A percentile compares a stretch with the other conserved stretches of the same genome.
Conservation (phyloP, 2,888 invertebrate species). For the Hetaerina titia region DNA sequence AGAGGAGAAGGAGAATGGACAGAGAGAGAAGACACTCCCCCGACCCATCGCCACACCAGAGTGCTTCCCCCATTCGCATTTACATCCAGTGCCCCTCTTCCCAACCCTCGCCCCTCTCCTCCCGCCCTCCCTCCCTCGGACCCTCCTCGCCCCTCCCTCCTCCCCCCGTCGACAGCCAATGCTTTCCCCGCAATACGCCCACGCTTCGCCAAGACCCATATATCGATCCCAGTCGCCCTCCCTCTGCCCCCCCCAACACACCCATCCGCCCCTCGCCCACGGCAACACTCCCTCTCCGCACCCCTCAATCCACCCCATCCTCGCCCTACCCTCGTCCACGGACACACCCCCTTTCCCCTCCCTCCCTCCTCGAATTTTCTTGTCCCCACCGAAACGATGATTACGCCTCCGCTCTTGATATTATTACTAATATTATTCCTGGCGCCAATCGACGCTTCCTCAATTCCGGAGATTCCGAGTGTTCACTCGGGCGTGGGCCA, state of each 20-base stretch:
- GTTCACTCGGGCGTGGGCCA: too few relatives aligned
- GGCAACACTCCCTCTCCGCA: not conserved
- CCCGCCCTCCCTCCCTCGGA: not conserved
- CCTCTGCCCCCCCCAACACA: not conserved
- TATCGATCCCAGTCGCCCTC: conserved; percentile 10
- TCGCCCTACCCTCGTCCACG: not conserved
- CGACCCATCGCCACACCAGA: not conserved
- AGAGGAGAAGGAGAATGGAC: not conserved
- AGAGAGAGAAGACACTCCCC: not conserved
- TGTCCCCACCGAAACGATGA: too few relatives aligned
- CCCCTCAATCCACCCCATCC: not conserved
- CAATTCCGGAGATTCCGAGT: too few relatives aligned
- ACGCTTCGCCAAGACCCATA: conserved; percentile 16
- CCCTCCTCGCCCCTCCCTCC: not conserved
- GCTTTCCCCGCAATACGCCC: not conserved
- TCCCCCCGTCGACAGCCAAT: conserved; percentile 17
- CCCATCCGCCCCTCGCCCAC: not conserved
- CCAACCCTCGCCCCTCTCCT: not conserved
- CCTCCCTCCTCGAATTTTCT: not conserved
- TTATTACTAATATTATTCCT: too few relatives aligned
- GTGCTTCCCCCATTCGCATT: not conserved
- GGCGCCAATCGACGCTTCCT: too few relatives aligned
- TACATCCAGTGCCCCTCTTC: not conserved
- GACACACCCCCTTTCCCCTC: too few relatives aligned
- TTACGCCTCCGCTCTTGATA: too few relatives aligned